A percentile compares a stretch with the other conserved stretches of the same genome.
These are phyloP conservation scores for Macropus fuliginosus DNA, from an alignment of 2,797 vertebrate species.

Conservation along the genomic window DNA sequence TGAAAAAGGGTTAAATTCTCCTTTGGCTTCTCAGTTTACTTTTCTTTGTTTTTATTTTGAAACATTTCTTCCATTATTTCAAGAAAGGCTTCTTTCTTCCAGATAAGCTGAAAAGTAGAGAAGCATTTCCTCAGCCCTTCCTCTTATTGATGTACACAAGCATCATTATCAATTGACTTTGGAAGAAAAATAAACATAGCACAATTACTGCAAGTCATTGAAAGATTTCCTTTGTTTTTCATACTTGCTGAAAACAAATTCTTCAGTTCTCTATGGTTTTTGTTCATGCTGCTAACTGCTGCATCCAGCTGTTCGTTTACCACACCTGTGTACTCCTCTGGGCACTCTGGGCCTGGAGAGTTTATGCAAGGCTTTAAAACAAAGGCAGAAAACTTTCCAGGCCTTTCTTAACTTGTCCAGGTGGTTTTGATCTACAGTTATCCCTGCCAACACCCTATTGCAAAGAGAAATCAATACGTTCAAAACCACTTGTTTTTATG, in stretches of 20 bases:
- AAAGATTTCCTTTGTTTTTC: background rate
- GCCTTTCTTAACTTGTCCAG: background rate
- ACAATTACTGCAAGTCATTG: background rate
- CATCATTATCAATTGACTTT: background rate
- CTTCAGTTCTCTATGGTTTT: background rate
- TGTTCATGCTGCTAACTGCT: background rate
- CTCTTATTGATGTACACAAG: background rate
- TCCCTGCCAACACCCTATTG: background rate
- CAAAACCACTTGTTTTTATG: background rate
- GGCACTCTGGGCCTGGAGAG: background rate
- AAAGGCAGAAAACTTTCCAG: background rate
- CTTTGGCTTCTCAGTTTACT: background rate
- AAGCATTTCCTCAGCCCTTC: background rate
- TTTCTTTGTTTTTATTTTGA: background rate
- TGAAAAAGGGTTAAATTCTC: background rate
- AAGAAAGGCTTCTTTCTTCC: background rate
- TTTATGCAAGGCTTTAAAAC: background rate
- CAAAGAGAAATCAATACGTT: background rate
- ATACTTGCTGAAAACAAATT: background rate
- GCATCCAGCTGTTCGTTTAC: background rate
- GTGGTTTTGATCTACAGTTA: background rate
- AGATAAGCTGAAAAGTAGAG: background rate
- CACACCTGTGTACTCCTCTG: background rate
- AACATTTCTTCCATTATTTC: background rate
- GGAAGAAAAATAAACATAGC: background rate